Percentiles rank a stretch among this genome's conserved stretches.
phyloP scores from a whole-genome alignment of 2,113 vertebrate genomes.

The Paedocypris sp. region DNA sequence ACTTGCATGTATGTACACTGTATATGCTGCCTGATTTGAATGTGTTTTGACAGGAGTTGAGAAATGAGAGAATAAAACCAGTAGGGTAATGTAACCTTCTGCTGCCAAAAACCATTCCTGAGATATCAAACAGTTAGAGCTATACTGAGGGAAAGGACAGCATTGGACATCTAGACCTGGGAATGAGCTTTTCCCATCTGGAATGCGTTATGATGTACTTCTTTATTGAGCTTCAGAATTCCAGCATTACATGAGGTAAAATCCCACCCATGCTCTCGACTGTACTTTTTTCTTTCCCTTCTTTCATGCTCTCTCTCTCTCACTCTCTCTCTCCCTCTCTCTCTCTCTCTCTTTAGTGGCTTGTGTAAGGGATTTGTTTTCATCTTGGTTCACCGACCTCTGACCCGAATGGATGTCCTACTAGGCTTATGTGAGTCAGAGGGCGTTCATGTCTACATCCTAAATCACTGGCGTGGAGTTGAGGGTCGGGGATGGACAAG shows the following conservation, averaged over 20 bases:
- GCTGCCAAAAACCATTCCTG: conserved; percentile 28
- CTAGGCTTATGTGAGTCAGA: conserved; percentile 23
- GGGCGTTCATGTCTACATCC: conserved; percentile 24
- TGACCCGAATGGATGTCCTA: conserved; percentile 17
- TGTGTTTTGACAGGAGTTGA: conserved; percentile 40
- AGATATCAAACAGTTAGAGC: conserved; percentile 22
- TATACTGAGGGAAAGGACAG: conserved; percentile 34
- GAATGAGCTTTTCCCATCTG: conserved; percentile 41
- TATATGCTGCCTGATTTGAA: conserved; percentile 18
- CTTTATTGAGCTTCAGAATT: conserved; percentile 34
- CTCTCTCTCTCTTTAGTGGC: not conserved
- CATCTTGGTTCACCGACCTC: conserved; percentile 29
- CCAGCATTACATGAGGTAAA: conserved; percentile 29
- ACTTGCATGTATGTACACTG: conserved; percentile 21
- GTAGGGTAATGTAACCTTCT: conserved; percentile 2
- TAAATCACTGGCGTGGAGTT: conserved; percentile 32
- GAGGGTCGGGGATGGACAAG: conserved; percentile 5
- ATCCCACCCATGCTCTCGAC: conserved; percentile 27
- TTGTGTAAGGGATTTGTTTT: conserved; percentile 9
- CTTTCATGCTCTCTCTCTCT: not conserved
- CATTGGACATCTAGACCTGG: conserved; percentile 21
- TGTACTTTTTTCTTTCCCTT: conserved; percentile 1
- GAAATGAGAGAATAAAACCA: conserved; percentile 36
- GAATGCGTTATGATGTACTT: conserved; percentile 43
- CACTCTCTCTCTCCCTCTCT: not conserved